phyloP scores from a whole-genome alignment of 2,797 vertebrate species.

The Pagetopsis macropterus region DNA sequence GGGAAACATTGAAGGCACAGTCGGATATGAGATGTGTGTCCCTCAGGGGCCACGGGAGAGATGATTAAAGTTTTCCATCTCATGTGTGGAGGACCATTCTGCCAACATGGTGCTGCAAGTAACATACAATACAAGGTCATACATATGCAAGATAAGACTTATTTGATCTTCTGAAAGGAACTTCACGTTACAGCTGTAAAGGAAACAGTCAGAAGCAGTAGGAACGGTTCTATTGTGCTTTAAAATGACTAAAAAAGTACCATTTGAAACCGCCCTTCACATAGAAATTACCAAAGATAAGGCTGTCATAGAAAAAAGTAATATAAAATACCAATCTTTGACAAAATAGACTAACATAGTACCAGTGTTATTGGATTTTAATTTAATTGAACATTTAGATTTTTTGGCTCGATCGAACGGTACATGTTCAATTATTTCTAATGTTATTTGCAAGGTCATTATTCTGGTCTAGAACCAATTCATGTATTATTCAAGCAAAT shows the following conservation, averaged over 20 bases:
- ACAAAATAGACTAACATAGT: background rate
- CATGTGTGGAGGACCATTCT: background rate
- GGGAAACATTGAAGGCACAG: slow-evolving; percentile 20
- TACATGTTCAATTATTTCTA: background rate
- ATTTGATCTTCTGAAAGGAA: background rate
- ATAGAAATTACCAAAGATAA: background rate
- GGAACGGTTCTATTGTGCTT: background rate
- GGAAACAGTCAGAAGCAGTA: background rate
- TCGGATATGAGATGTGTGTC: slow-evolving; percentile 10
- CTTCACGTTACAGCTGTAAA: background rate
- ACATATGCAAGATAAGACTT: background rate
- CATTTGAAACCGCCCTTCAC: background rate
- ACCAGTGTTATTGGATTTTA: background rate
- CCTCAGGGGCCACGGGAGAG: background rate
- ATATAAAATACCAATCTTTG: background rate
- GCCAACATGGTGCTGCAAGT: background rate
- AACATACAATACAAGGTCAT: too few relatives aligned
- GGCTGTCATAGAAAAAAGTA: background rate
- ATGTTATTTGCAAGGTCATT: background rate
- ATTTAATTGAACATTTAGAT: background rate
- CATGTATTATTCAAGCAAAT: background rate
- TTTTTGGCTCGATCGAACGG: background rate
- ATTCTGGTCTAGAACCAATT: background rate
- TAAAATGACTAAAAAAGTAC: background rate
- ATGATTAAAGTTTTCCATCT: slow-evolving; percentile 28